phyloP scores from a whole-genome alignment of 2,888 invertebrate genomes.

The Troilus luridus region DNA sequence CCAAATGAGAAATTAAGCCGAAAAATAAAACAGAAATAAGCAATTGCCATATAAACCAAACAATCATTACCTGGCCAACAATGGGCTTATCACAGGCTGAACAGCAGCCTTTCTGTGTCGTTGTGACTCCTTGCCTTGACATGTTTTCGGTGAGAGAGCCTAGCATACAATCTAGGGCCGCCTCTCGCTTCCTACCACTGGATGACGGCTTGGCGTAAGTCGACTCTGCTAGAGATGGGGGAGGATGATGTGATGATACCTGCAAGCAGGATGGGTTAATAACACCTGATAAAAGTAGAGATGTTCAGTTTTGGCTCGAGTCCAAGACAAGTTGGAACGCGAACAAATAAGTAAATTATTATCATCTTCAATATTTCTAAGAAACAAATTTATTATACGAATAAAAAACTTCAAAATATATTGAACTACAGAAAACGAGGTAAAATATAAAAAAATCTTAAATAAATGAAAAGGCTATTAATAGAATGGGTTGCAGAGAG shows the following conservation, averaged over 20 bases:
- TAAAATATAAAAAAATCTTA: background rate
- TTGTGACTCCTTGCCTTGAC: conserved; percentile 98
- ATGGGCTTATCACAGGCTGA: conserved; percentile 99
- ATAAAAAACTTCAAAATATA: background rate
- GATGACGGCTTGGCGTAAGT: conserved; percentile 79
- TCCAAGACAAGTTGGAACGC: background rate
- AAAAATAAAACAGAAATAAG: background rate
- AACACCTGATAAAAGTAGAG: background rate
- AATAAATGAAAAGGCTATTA: background rate
- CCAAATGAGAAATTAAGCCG: background rate
- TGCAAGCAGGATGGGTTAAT: conserved; percentile 31
- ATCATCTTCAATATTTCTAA: background rate
- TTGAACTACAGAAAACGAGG: background rate
- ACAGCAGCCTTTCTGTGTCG: conserved; percentile 99
- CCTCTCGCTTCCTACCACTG: conserved; percentile 68
- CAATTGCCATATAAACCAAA: conserved; percentile 28
- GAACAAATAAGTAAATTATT: background rate
- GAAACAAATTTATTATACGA: background rate
- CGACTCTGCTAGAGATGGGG: conserved; percentile 70
- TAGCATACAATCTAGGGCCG: conserved; percentile 87
- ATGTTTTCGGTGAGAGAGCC: conserved; percentile 96
- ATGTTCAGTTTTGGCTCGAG: background rate
- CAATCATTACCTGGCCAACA: conserved; percentile 84
- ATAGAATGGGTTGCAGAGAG: background rate
- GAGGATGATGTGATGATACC: conserved; percentile 66